Evolutionary conservation across 2,888 invertebrate genomes (phyloP).

Genomic region (Gasteruption jaculator): DNA sequence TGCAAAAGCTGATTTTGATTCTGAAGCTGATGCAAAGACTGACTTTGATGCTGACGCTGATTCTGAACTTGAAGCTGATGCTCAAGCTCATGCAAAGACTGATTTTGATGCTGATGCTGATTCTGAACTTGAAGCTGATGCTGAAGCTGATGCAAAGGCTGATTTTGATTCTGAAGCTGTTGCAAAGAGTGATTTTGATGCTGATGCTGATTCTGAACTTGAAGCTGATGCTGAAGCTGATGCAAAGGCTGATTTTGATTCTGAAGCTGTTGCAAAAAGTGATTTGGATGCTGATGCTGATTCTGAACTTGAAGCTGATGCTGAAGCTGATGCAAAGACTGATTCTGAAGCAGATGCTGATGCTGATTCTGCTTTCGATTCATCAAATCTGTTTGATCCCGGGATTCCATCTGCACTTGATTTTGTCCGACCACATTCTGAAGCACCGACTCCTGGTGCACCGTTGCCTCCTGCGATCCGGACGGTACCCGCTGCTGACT

Average conservation of each 20-base stretch:
- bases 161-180: constrained; percentile 4
- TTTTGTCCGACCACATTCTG: too few species aligned
- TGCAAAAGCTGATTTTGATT: too few species aligned
- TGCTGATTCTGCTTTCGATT: constrained; percentile 9
- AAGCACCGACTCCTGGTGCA: too few species aligned
- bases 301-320: neutral
- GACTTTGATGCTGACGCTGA: constrained; percentile 14
- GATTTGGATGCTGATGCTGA: constrained; percentile 20
- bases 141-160: constrained; percentile 2
- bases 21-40: constrained; percentile 22
- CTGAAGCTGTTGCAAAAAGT: constrained; percentile 23
- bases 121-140: constrained; percentile 7
- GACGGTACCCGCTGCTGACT: neutral
- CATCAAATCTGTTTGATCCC: too few species aligned
- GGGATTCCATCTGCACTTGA: constrained; percentile 2
- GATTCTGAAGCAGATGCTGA: neutral
- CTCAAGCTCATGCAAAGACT: too few species aligned
- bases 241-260: constrained; percentile 20
- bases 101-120: neutral
- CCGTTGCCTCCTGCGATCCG: too few species aligned
- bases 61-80: constrained; percentile 3
- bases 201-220: constrained; percentile 13
- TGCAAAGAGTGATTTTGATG: constrained; percentile 22
- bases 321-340: too few species aligned
- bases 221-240: constrained; percentile 17